Evolutionary conservation across 2,797 vertebrate species (phyloP).

Genomic region (Microctenopoma stevenorrisi): DNA sequence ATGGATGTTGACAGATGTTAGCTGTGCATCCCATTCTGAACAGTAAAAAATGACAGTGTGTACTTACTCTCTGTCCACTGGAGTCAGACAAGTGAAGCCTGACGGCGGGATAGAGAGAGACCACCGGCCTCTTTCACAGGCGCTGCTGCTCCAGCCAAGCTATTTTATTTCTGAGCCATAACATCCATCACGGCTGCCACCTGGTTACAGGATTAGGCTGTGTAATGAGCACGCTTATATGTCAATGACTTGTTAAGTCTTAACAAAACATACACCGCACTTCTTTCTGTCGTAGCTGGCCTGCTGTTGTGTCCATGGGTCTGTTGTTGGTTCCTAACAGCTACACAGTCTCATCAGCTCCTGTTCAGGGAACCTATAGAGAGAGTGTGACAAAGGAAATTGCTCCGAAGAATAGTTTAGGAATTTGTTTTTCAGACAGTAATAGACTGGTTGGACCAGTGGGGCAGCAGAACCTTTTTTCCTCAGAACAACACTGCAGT

Average conservation of each 20-base stretch:
- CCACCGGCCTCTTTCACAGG: constrained; percentile 10
- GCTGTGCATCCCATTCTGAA: no score
- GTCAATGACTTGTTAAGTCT: constrained; percentile 27
- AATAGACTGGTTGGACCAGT: not conserved
- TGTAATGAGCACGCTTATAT: constrained; percentile 33
- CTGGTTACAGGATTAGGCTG: constrained; percentile 28
- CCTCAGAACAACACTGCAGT: constrained; percentile 16
- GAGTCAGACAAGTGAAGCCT: constrained; percentile 19
- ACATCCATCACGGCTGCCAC: constrained; percentile 52
- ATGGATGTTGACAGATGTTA: no score
- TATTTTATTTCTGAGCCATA: constrained; percentile 29
- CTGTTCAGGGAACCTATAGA: constrained; percentile 12
- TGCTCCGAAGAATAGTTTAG: not conserved
- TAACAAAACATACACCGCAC: not conserved
- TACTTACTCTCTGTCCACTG: not conserved
- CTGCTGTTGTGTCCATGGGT: constrained; percentile 2
- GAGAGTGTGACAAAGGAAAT: constrained; percentile 16
- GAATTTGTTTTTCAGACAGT: constrained; percentile 14
- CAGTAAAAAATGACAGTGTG: no score
- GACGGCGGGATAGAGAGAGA: not conserved
- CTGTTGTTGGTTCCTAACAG: constrained; percentile 22
- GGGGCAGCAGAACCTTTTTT: constrained; percentile 6
- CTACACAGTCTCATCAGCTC: constrained; percentile 19
- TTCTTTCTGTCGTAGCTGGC: constrained; percentile 3
- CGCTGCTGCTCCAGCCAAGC: constrained; percentile 15